Evolutionary conservation across 2,113 vertebrate genomes (phyloP).

Genomic region (Megaceryle maxima): DNA sequence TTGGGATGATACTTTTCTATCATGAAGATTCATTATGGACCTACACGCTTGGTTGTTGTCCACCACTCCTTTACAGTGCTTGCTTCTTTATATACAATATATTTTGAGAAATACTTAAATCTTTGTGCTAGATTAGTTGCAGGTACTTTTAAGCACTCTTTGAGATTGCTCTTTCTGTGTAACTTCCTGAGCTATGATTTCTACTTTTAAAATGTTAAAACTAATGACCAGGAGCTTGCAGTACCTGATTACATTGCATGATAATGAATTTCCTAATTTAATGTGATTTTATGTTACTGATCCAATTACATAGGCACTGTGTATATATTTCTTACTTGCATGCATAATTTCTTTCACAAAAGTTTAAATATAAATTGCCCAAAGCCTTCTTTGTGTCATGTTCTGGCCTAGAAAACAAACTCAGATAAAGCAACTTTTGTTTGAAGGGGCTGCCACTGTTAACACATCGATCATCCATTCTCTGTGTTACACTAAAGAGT

Average conservation of each 20-base stretch:
- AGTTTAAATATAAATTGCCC: neutral
- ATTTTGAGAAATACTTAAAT: constrained; percentile 11
- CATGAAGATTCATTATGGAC: neutral
- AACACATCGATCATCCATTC: neutral
- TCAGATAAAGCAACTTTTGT: neutral
- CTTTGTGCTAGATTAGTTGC: neutral
- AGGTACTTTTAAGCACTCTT: neutral
- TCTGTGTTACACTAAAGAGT: neutral
- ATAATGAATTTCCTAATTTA: constrained; percentile 17
- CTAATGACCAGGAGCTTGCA: neutral
- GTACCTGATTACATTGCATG: constrained; percentile 3
- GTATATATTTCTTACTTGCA: neutral
- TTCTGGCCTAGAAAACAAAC: neutral
- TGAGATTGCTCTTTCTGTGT: neutral
- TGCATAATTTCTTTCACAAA: neutral
- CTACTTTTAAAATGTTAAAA: neutral
- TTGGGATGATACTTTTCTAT: constrained; percentile 35
- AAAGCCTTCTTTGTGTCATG: neutral
- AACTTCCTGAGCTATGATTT: neutral
- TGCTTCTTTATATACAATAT: neutral
- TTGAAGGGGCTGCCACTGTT: neutral
- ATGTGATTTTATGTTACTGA: neutral
- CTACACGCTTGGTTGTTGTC: neutral
- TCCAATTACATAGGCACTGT: neutral
- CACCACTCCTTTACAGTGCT: neutral